Percentiles rank a stretch among this genome's conserved stretches.
Evolutionary conservation across 2,113 vertebrate genomes (phyloP).

Genomic region (Gymnogyps californianus): DNA sequence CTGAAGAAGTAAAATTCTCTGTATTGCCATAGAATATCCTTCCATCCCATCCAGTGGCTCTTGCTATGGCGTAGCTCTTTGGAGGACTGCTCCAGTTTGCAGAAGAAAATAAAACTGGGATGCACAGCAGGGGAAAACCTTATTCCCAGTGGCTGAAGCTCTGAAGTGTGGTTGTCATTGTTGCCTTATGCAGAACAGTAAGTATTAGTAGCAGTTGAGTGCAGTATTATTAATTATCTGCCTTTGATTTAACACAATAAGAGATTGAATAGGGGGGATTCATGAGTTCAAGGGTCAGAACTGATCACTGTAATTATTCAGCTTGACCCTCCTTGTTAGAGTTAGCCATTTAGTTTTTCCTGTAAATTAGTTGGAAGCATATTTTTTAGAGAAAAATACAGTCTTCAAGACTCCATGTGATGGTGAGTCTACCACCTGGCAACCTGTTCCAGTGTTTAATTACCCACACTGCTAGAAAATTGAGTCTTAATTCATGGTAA

Average conservation of each 20-base stretch:
- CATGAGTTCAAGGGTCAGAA: not conserved
- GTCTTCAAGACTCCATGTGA: not conserved
- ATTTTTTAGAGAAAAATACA: not conserved
- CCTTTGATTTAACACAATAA: not conserved
- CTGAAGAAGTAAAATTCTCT: not conserved
- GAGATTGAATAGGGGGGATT: not conserved
- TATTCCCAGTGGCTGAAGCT: not conserved
- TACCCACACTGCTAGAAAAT: conserved; percentile 9
- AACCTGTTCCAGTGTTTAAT: conserved; percentile 22
- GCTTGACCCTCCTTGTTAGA: not conserved
- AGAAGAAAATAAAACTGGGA: not conserved
- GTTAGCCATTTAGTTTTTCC: not conserved
- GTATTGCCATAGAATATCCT: not conserved
- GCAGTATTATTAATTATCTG: not conserved
- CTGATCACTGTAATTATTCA: not conserved
- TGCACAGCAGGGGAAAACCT: not conserved
- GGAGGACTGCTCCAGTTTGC: not conserved
- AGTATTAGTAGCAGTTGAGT: not conserved
- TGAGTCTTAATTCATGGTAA: conserved; percentile 13
- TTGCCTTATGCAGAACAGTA: not conserved
- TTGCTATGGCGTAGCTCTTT: not conserved
- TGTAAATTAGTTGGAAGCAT: not conserved
- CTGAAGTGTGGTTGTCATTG: not conserved
- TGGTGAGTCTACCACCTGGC: conserved; percentile 1
- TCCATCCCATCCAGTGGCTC: not conserved